Evolutionary conservation across 92 coral and sea anemone species (phyloP).

Genomic region (Diadumene lineata): DNA sequence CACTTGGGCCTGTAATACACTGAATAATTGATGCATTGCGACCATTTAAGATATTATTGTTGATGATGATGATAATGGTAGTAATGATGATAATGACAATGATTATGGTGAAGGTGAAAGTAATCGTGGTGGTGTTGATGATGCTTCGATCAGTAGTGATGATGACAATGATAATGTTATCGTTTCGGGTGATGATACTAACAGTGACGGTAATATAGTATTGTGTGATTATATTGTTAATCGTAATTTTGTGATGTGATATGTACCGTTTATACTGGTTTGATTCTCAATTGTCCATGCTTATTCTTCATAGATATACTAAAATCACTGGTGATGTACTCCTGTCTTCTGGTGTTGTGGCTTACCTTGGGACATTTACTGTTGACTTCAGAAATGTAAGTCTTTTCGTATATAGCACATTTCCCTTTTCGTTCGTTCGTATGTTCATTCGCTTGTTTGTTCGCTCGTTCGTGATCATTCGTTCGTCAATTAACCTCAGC

Average conservation of each 20-base stretch:
- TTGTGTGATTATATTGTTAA: not conserved
- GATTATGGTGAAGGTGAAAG: not conserved
- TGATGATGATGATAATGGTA: not conserved
- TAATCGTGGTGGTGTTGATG: not conserved
- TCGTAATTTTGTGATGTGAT: not conserved
- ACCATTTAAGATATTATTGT: not conserved
- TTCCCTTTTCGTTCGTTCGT: not conserved
- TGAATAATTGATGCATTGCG: not conserved
- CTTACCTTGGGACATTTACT: slow-evolving; percentile 95
- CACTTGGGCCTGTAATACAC: not conserved
- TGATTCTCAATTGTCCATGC: no score
- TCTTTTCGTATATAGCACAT: not conserved
- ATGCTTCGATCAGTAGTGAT: not conserved
- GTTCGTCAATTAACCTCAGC: no score
- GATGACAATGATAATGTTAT: not conserved
- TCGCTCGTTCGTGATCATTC: no score
- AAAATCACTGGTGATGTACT: slow-evolving; percentile 97
- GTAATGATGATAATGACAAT: not conserved
- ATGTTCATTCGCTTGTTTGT: no score
- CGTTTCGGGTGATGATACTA: not conserved
- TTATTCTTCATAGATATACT: slow-evolving; percentile 74
- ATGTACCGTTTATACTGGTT: no score
- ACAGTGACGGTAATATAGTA: not conserved
- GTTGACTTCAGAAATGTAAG: slow-evolving; percentile 99
- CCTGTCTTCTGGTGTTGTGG: slow-evolving; percentile 94